Conservation (phyloP, 2,888 invertebrate species). For the Hetaerina titia region DNA sequence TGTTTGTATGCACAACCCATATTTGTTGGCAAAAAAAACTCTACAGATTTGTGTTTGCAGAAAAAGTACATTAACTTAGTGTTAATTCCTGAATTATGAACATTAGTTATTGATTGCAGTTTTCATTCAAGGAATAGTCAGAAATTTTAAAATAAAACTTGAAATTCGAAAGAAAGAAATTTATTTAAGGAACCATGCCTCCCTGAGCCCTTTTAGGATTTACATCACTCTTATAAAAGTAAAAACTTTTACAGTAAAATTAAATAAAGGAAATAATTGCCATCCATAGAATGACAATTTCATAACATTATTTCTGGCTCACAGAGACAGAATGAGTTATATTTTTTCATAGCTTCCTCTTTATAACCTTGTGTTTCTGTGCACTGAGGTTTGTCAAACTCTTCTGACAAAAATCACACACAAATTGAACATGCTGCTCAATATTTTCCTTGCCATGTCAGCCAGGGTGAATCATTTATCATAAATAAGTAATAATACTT, state of each 20-base stretch:
- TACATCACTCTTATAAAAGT: constrained; percentile 57
- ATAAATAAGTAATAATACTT: constrained; percentile 56
- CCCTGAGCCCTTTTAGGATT: constrained; percentile 49
- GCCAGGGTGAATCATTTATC: background rate
- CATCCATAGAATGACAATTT: constrained; percentile 56
- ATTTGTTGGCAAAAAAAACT: too few relatives aligned
- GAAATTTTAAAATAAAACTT: background rate
- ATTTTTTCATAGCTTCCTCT: constrained; percentile 21
- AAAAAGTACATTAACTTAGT: too few relatives aligned
- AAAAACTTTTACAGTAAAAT: constrained; percentile 44
- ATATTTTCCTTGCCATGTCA: background rate
- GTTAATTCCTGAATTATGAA: too few relatives aligned
- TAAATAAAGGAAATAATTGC: background rate
- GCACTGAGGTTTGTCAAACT: background rate
- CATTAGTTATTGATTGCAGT: background rate
- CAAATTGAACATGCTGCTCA: background rate
- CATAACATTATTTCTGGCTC: constrained; percentile 40
- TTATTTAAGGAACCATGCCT: constrained; percentile 64
- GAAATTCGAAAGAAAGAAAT: background rate
- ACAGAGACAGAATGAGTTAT: constrained; percentile 57
- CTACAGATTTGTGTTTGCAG: too few relatives aligned
- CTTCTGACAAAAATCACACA: constrained; percentile 4
- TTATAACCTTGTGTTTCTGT: background rate
- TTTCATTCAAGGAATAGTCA: background rate
- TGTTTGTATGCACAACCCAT: too few relatives aligned